phyloP scores from a whole-genome alignment of 2,797 vertebrate species.

The Sebastes alutus region DNA sequence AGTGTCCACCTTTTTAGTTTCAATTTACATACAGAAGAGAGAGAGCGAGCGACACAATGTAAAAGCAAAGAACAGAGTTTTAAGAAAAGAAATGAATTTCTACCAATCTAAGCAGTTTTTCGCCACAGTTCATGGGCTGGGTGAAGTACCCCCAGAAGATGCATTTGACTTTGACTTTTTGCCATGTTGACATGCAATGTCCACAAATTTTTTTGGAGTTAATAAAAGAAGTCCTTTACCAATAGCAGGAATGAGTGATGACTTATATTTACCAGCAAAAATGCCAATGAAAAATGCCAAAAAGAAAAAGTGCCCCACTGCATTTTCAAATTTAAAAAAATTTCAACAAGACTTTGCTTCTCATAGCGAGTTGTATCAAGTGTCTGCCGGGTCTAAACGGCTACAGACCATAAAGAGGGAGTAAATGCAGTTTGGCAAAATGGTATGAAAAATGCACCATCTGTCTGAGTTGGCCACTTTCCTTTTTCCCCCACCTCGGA shows the following conservation, averaged over 20 bases:
- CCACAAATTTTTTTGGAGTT: slow-evolving; percentile 62
- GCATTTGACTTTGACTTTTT: slow-evolving; percentile 38
- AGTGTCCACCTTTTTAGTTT: slow-evolving; percentile 55
- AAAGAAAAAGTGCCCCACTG: slow-evolving; percentile 53
- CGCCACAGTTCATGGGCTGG: slow-evolving; percentile 41
- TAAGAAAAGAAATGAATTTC: slow-evolving; percentile 28
- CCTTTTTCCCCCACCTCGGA: slow-evolving; percentile 44
- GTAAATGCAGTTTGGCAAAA: slow-evolving; percentile 81
- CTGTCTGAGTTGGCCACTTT: slow-evolving; percentile 52
- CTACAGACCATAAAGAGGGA: slow-evolving; percentile 68
- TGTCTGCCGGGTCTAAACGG: slow-evolving; percentile 57
- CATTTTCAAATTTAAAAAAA: slow-evolving; percentile 60
- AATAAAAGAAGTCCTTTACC: slow-evolving; percentile 78
- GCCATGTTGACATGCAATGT: slow-evolving; percentile 72
- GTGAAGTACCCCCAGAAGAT: slow-evolving; percentile 30
- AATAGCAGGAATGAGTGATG: slow-evolving; percentile 66
- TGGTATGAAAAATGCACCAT: slow-evolving; percentile 57
- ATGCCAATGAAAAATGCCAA: slow-evolving; percentile 57
- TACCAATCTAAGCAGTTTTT: slow-evolving; percentile 58
- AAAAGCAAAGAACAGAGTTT: slow-evolving; percentile 51
- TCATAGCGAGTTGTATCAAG: slow-evolving; percentile 40
- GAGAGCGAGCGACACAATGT: slow-evolving; percentile 49
- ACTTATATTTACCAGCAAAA: slow-evolving; percentile 78
- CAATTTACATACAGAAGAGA: slow-evolving; percentile 59
- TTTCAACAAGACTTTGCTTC: slow-evolving; percentile 42